Percentiles rank a stretch among this genome's conserved stretches.
phyloP scores from a whole-genome alignment of 2,113 vertebrate genomes.

The Oxyruncus cristatus region DNA sequence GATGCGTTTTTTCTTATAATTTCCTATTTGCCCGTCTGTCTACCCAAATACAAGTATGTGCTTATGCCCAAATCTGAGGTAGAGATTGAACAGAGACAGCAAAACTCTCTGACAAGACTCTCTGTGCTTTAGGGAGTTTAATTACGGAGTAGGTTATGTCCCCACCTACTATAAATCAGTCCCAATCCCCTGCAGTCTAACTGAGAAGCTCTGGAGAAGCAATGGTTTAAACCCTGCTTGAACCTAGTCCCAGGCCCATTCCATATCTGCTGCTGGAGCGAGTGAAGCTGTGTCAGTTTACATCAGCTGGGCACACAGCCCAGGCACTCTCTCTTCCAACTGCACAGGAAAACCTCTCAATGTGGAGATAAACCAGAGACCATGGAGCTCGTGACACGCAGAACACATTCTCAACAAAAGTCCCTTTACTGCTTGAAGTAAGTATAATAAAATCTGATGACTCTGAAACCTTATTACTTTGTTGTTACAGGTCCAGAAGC shows the following conservation, averaged over 20 bases:
- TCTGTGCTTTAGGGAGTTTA: not conserved
- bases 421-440: not conserved
- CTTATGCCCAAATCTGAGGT: not conserved
- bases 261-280: not conserved
- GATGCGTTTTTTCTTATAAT: not conserved
- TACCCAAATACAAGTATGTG: not conserved
- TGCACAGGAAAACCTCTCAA: not conserved
- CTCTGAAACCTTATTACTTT: not conserved
- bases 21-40: not conserved
- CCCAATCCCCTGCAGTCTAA: not conserved
- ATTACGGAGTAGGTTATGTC: not conserved
- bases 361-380: not conserved
- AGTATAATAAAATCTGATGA: rapidly evolving
- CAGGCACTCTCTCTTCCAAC: not conserved
- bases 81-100: not conserved
- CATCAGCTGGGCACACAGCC: not conserved
- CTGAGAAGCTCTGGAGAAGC: not conserved
- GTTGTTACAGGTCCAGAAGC: not conserved
- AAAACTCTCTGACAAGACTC: not conserved
- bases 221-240: not conserved
- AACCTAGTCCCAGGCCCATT: rapidly evolving
- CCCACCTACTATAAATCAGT: not conserved
- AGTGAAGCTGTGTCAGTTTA: not conserved
- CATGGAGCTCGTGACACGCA: rapidly evolving
- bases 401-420: not conserved